phyloP scores from a whole-genome alignment of 2,888 invertebrate genomes.

The Timandra comae region DNA sequence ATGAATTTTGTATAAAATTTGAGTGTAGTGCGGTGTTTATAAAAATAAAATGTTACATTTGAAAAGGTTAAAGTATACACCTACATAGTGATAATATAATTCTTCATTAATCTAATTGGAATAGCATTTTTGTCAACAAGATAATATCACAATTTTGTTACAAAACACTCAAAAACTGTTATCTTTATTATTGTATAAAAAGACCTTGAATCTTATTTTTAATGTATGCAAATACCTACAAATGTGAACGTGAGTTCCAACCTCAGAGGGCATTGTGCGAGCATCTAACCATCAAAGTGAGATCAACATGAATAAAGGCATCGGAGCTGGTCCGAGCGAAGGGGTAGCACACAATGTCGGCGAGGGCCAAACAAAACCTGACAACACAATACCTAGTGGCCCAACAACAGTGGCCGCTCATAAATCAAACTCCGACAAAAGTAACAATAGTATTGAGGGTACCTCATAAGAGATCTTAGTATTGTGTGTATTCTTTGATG shows the following conservation, averaged over 20 bases:
- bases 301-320: constrained; percentile 66
- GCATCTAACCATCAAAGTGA: constrained; percentile 69
- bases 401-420: constrained; percentile 75
- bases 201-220: constrained; percentile 12
- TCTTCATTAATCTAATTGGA: no score
- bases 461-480: constrained; percentile 76
- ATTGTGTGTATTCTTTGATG: constrained; percentile 75
- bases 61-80: no score
- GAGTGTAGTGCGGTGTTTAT: no score
- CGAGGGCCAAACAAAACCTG: constrained; percentile 72
- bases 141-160: no score
- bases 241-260: constrained; percentile 43
- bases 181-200: not conserved
- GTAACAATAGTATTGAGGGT: constrained; percentile 76
- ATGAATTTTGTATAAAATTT: no score
- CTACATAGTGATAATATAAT: no score
- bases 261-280: constrained; percentile 53
- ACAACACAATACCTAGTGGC: constrained; percentile 72
- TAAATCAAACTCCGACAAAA: constrained; percentile 76
- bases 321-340: constrained; percentile 57
- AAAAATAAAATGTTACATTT: no score
- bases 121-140: no score
- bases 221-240: constrained; percentile 37
- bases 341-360: constrained; percentile 73
- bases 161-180: not conserved